Evolutionary conservation across 2,888 invertebrate species (phyloP), one percentile per base, ranked within the genome.

Genomic region (Erpobdella octoculata): DNA sequence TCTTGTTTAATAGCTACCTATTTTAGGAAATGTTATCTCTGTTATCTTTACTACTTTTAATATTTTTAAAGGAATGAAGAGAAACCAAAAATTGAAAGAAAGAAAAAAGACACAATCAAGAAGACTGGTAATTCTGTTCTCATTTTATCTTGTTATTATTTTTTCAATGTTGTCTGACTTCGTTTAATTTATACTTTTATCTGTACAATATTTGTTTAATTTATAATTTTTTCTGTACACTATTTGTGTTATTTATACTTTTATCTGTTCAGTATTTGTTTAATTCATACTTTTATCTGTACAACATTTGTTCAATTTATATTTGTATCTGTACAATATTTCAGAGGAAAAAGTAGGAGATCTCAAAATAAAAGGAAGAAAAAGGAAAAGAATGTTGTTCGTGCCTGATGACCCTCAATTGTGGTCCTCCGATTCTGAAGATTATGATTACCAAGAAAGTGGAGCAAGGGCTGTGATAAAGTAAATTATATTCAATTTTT

Each of bases 401-500:
- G 28, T 53, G 53, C 28, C 21, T 28, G 21, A 53, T 15, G 53
- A 53, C 1, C 21, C 21, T 8, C 21, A 53, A 12, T 53, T 53
- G 53, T 53, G 53, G 53, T 53, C 53, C 1, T 53, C 53, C 1
- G 53, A 53, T 53, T 53, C 53, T 15, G 53, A 53, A 53, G 53
- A 53, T 53, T 21, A 53, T 25, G 53, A 53, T 53, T 53, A 12
- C 53, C 53, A 6, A 28, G 28, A 53, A 53, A 53, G 53, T 25
- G 28, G 28, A 53, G 21, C n/a, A 53, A 21, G 8, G 28, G 53
- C 21, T 53, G 12, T 48, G 18, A 9, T 6, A 18, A 21, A 48
- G 3, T 48, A 48, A 25, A 48, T 48, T 9, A 9, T 28, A 53
- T n/a, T n/a, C n/a, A n/a, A n/a, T n/a, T n/a, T n/a, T n/a, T n/a